Base-by-base conservation (phyloP, 1,140 invertebrate species). In the Papilio helenus region DNA sequence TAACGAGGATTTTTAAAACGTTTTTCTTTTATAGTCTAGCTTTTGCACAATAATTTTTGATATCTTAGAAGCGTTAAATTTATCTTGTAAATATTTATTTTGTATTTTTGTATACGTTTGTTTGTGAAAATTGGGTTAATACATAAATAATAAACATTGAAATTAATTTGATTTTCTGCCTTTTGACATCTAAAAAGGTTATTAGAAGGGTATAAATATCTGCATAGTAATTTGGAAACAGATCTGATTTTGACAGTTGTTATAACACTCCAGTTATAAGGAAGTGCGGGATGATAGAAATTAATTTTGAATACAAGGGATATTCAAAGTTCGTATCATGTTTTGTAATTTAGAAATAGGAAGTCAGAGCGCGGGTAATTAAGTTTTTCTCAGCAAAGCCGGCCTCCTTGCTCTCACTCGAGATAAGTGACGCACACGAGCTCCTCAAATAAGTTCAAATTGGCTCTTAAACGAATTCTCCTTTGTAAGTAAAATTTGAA, bases 351-450 rank as follows among this genome's bases (percentile, higher is more conserved):
- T 29, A 26, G 26, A 34, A 65, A 65, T 65, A 65, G 61, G 61
- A 26, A 65, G 61, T 16, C 12, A 16, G 10, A 65, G 23, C 5
- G 26, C 10, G 12, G 12, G 61, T 65, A 65, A 65, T 65, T 65
- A 65, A 65, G 61, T 65, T 65, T 65, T 65, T 65, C 58, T 14
- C 58, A 29, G 58, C 23, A 65, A 65, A 65, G 55, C 26, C 61
- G 20, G 58, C 20, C 58, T 26, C 23, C 20, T 61, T 61, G 58
- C 20, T 61, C 58, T 61, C 18, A 23, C 23, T 61, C 20, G 58
- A 61, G 23, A 61, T 61, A 61, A 61, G 58, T 61, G 58, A 61
- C 58, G 51, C 51, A 55, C 51, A 55, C 18, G 8, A 61, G 58
- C 9, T 3, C 20, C 9, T 61, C 23, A 26, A 26, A 58, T 20